Evolutionary conservation across 2,888 invertebrate genomes (phyloP).

Genomic region (Sphaerophoria taeniata): DNA sequence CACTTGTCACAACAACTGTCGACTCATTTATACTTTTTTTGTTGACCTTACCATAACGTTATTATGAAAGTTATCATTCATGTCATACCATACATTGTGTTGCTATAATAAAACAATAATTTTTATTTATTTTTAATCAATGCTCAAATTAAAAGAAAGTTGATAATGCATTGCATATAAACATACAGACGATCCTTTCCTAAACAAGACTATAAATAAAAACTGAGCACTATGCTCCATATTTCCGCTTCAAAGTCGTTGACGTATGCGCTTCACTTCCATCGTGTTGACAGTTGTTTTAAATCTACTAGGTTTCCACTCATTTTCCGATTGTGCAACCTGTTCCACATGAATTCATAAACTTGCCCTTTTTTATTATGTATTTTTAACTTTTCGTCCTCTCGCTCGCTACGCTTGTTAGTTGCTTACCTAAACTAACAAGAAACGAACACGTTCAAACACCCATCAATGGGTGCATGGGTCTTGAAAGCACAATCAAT

Average conservation of each 20-base stretch:
- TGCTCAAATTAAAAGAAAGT: no score
- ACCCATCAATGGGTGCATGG: conserved; percentile 19
- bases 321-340: conserved; percentile 16
- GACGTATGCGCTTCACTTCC: conserved; percentile 22
- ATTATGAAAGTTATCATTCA: background rate
- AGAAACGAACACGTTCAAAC: conserved; percentile 23
- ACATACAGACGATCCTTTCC: no score
- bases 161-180: no score
- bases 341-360: conserved; percentile 16
- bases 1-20: conserved; percentile 12
- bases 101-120: no score
- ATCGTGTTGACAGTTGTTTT: background rate
- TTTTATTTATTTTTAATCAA: no score
- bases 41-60: background rate
- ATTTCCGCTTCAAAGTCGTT: conserved; percentile 15
- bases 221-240: conserved; percentile 1
- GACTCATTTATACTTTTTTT: conserved; percentile 11
- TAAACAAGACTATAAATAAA: background rate
- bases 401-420: conserved; percentile 8
- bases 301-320: background rate
- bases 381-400: background rate
- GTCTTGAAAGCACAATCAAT: conserved; percentile 36
- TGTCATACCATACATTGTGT: background rate
- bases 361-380: background rate
- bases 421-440: conserved; percentile 31